These are phyloP conservation scores for Stenurella melanura DNA, from an alignment of 2,888 invertebrate genomes.

Conservation along the genomic window DNA sequence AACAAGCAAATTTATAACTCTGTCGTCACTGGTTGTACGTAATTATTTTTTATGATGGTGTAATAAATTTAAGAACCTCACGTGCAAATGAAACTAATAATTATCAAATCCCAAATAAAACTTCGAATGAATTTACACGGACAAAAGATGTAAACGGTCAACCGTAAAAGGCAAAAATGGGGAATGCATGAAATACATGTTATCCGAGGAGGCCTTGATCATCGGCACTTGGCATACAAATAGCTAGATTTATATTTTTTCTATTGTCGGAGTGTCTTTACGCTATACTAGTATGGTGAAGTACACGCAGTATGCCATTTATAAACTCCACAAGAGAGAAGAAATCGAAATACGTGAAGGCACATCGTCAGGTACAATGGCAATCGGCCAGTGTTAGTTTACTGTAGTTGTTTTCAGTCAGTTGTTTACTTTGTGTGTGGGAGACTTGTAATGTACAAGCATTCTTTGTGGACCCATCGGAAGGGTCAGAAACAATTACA, in stretches of 20 bases:
- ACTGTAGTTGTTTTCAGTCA: conserved; percentile 66
- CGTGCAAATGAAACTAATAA: conserved; percentile 51
- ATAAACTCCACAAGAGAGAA: conserved; percentile 44
- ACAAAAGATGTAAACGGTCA: conserved; percentile 59
- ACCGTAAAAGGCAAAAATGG: conserved; percentile 66
- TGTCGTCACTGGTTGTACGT: not conserved
- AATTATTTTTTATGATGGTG: conserved; percentile 14
- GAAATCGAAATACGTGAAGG: conserved; percentile 48
- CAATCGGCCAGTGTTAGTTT: conserved; percentile 61
- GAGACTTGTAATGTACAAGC: conserved; percentile 64
- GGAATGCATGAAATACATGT: conserved; percentile 67
- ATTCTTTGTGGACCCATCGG: conserved; percentile 60
- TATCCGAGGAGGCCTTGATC: conserved; percentile 66
- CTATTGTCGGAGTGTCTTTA: conserved; percentile 50
- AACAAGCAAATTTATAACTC: no score
- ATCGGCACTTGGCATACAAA: conserved; percentile 69
- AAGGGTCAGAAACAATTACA: conserved; percentile 56
- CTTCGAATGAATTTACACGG: conserved; percentile 45
- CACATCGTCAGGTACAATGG: conserved; percentile 41
- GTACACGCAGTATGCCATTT: conserved; percentile 36
- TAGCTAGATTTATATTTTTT: conserved; percentile 66
- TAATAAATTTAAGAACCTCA: conserved; percentile 28
- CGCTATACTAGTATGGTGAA: conserved; percentile 51
- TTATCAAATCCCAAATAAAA: conserved; percentile 45
- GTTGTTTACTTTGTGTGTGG: conserved; percentile 70